Conservation (phyloP, 1,140 invertebrate species). For the Artemia franciscana region DNA sequence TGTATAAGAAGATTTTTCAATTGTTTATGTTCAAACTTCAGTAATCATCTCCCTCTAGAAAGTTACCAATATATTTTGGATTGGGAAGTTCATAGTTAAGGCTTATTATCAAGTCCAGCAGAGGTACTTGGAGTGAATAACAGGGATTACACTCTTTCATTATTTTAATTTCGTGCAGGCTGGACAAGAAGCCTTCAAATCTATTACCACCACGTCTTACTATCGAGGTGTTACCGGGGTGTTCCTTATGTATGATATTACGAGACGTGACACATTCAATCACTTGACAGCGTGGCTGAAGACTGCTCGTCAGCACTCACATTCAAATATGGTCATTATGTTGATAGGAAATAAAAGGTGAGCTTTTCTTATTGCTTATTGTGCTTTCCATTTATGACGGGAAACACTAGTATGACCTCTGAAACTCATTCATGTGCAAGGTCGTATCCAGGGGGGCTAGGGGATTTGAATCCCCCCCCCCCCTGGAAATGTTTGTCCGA, state of each 20-base stretch:
- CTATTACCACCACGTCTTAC: conserved; percentile 94
- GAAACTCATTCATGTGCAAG: too few relatives aligned
- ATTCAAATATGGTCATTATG: conserved; percentile 99
- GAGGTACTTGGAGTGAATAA: background rate
- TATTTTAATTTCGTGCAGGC: conserved; percentile 27
- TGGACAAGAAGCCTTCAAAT: conserved; percentile 97
- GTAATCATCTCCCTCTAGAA: too few relatives aligned
- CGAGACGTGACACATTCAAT: conserved; percentile 94
- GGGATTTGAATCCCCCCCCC: too few relatives aligned
- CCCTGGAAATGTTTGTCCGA: too few relatives aligned
- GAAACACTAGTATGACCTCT: too few relatives aligned
- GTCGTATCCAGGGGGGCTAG: too few relatives aligned
- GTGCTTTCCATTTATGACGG: too few relatives aligned
- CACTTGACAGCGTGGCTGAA: conserved; percentile 98
- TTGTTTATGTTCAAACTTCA: too few relatives aligned
- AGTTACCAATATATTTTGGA: too few relatives aligned
- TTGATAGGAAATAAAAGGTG: conserved; percentile 87
- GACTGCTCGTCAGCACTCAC: conserved; percentile 97
- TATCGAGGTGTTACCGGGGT: conserved; percentile 95
- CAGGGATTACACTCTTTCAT: background rate
- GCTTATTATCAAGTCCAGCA: too few relatives aligned
- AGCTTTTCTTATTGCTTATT: conserved; percentile 3
- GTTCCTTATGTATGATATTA: conserved; percentile 92
- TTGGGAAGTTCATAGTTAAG: too few relatives aligned
- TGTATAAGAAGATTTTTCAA: too few relatives aligned